Evolutionary conservation across 1,140 invertebrate genomes (phyloP).

Genomic region (Lepidurus apus): DNA sequence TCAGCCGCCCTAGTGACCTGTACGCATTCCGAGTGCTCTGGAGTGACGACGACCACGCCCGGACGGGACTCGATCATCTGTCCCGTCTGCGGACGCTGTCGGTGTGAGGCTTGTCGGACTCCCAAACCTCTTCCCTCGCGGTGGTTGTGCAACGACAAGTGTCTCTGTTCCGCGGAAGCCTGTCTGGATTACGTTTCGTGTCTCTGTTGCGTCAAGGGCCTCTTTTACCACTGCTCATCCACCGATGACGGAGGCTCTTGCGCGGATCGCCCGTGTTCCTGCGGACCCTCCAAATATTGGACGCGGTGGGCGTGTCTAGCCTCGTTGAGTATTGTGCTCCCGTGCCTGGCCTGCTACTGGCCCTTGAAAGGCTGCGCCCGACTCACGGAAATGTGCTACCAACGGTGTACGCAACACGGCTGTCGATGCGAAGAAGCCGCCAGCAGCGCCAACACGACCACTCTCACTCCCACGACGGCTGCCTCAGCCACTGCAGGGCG

Average conservation of each 20-base stretch:
- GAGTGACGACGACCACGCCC: constrained; percentile 41
- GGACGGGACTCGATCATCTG: constrained; percentile 64
- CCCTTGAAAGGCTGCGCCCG: constrained; percentile 74
- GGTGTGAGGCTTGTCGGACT: constrained; percentile 77
- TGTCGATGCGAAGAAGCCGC: constrained; percentile 50
- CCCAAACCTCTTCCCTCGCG: constrained; percentile 73
- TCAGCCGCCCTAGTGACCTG: constrained; percentile 33
- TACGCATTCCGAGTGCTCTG: constrained; percentile 39
- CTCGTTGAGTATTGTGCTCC: constrained; percentile 69
- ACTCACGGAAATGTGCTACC: constrained; percentile 72
- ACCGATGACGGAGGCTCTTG: constrained; percentile 62
- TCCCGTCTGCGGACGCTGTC: constrained; percentile 73
- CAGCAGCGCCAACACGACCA: constrained; percentile 28
- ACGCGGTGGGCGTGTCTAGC: constrained; percentile 79
- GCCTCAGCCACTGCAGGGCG: background rate
- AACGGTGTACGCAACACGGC: constrained; percentile 64
- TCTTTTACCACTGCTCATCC: constrained; percentile 84
- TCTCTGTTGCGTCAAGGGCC: constrained; percentile 84
- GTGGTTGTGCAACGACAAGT: constrained; percentile 82
- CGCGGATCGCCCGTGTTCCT: constrained; percentile 81
- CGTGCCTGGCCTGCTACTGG: constrained; percentile 87
- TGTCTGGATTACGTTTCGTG: constrained; percentile 82
- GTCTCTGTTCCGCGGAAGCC: constrained; percentile 76
- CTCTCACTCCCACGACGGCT: background rate
- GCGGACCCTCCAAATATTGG: constrained; percentile 60